Conservation (phyloP, 1,140 invertebrate species). For the Drosophila persimilis region DNA sequence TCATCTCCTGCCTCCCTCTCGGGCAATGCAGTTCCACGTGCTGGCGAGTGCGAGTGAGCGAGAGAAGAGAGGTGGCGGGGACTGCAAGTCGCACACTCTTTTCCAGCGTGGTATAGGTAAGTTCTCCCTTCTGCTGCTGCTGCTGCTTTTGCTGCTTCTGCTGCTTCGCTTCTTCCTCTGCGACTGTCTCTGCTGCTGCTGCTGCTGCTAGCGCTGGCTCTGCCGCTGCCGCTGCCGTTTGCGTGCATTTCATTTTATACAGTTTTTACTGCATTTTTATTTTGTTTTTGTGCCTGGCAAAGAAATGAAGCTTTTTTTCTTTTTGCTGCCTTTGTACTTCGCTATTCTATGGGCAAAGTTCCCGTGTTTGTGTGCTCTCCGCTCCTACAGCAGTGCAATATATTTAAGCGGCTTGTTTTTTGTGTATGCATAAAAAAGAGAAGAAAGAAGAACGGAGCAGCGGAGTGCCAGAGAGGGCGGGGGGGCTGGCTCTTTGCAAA, state of each 20-base stretch:
- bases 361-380: conserved; percentile 23
- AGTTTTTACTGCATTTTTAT: conserved; percentile 20
- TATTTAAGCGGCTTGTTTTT: conserved; percentile 70
- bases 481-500: conserved; percentile 40
- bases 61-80: conserved; percentile 20
- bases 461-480: neutral
- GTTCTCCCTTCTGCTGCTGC: conserved; percentile 65
- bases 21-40: conserved; percentile 30
- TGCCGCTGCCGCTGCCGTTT: conserved; percentile 7
- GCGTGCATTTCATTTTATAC: conserved; percentile 17
- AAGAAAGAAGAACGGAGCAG: neutral
- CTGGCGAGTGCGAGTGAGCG: conserved; percentile 4
- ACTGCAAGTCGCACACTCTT: conserved; percentile 68
- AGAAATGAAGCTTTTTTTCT: conserved; percentile 69
- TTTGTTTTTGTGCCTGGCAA: conserved; percentile 67
- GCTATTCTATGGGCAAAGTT: conserved; percentile 54
- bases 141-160: neutral
- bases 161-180: conserved; percentile 4
- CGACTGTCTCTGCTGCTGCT: neutral
- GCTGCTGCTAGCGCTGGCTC: neutral
- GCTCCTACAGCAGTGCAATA: conserved; percentile 55
- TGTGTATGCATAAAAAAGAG: conserved; percentile 26
- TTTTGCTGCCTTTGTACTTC: conserved; percentile 36
- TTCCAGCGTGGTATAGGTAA: conserved; percentile 76
- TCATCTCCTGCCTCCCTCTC: neutral